Percentiles rank a stretch among this genome's conserved stretches.
Evolutionary conservation across 2,797 vertebrate species (phyloP).

Genomic region (Leptatherina wallacei): DNA sequence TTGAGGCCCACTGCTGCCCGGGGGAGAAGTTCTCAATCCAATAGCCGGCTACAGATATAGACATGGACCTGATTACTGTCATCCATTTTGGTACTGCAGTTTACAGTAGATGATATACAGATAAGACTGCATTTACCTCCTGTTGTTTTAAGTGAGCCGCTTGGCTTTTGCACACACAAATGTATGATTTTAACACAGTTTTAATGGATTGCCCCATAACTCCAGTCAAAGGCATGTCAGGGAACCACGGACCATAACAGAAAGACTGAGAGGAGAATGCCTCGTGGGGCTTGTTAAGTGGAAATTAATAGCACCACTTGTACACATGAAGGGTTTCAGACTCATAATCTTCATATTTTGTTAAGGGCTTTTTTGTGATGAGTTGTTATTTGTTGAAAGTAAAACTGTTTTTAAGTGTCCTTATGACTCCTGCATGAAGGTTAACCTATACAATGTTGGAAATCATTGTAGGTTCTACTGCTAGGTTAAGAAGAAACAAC

Average conservation of each 20-base stretch:
- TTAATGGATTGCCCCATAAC: constrained; percentile 66
- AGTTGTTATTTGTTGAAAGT: constrained; percentile 43
- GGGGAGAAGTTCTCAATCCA: constrained; percentile 62
- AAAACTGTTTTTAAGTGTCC: constrained; percentile 50
- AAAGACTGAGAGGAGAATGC: constrained; percentile 50
- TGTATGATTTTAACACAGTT: constrained; percentile 47
- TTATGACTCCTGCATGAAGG: constrained; percentile 34
- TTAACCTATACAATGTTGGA: constrained; percentile 57
- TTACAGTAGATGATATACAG: constrained; percentile 34
- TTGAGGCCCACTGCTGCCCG: constrained; percentile 66
- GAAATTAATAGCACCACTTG: constrained; percentile 66
- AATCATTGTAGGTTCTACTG: constrained; percentile 55
- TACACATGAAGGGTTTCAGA: constrained; percentile 57
- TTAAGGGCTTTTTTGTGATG: constrained; percentile 29
- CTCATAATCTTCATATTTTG: constrained; percentile 51
- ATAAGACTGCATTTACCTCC: constrained; percentile 24
- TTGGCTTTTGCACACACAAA: constrained; percentile 30
- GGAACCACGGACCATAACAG: constrained; percentile 64
- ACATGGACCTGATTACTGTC: constrained; percentile 23
- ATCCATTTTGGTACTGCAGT: constrained; percentile 41
- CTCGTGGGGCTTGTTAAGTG: constrained; percentile 75
- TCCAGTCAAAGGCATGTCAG: constrained; percentile 66
- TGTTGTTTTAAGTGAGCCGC: constrained; percentile 31
- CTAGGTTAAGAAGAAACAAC: constrained; percentile 73
- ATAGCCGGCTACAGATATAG: constrained; percentile 63